Percentiles rank a stretch among this genome's conserved stretches.
phyloP scores from a whole-genome alignment of 2,113 vertebrate genomes.

The Nestor notabilis region DNA sequence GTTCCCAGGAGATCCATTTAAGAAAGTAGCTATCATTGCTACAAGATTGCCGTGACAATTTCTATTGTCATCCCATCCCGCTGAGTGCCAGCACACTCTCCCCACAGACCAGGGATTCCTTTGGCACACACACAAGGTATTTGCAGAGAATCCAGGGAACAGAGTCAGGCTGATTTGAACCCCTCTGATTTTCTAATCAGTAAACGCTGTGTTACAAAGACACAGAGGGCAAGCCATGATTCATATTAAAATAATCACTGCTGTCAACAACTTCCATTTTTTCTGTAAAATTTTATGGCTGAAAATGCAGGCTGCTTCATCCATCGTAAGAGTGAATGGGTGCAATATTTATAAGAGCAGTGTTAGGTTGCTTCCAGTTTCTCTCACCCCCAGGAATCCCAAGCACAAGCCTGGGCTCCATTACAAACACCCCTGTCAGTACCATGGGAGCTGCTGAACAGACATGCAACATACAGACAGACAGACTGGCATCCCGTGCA shows the following conservation, averaged over 20 bases:
- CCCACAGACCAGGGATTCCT: background rate
- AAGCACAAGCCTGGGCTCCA: background rate
- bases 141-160: background rate
- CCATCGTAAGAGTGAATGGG: accelerated
- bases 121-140: background rate
- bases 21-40: background rate
- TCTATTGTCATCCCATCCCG: background rate
- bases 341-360: background rate
- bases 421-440: background rate
- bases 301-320: background rate
- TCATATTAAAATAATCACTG: background rate
- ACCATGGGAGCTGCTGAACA: background rate
- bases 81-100: background rate
- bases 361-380: background rate
- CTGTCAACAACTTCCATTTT: background rate
- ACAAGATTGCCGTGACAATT: background rate
- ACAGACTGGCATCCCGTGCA: background rate
- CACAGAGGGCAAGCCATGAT: background rate
- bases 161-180: background rate
- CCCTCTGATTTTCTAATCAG: background rate
- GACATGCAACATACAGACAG: background rate
- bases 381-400: background rate
- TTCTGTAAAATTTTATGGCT: background rate
- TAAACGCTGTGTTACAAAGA: background rate
- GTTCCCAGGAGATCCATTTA: background rate